Evolutionary conservation across 2,888 invertebrate species (phyloP).

Genomic region (Mimachlamys varia): DNA sequence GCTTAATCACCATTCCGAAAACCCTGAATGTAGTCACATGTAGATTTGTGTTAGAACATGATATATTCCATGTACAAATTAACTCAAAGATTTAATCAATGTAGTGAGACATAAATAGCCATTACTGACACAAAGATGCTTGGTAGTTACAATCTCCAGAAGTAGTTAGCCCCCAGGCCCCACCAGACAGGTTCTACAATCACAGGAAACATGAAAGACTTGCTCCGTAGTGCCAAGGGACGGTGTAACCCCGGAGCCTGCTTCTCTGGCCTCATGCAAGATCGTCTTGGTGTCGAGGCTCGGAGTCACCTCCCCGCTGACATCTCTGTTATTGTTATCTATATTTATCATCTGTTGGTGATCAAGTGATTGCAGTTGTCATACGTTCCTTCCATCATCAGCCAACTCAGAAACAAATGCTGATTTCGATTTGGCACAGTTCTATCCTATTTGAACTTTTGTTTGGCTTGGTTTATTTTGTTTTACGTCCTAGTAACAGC

Average conservation of each 20-base stretch:
- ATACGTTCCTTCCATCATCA: neutral
- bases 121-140: neutral
- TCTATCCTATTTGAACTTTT: neutral
- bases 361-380: neutral
- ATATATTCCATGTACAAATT: slow-evolving; percentile 20
- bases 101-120: neutral
- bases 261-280: slow-evolving; percentile 2
- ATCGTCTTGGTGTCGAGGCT: neutral
- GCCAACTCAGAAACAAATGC: neutral
- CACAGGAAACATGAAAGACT: slow-evolving; percentile 24
- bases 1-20: neutral
- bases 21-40: neutral
- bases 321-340: neutral
- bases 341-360: neutral
- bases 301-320: neutral
- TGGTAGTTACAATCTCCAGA: neutral
- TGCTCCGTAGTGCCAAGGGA: neutral
- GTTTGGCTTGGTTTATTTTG: no score
- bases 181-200: neutral
- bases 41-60: neutral
- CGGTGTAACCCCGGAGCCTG: neutral
- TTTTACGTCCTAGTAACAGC: no score
- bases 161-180: neutral
- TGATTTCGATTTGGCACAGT: neutral
- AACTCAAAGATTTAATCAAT: neutral